These are phyloP conservation scores for Psilopsiagon aurifrons DNA, from an alignment of 2,113 vertebrate genomes.

Conservation along the genomic window DNA sequence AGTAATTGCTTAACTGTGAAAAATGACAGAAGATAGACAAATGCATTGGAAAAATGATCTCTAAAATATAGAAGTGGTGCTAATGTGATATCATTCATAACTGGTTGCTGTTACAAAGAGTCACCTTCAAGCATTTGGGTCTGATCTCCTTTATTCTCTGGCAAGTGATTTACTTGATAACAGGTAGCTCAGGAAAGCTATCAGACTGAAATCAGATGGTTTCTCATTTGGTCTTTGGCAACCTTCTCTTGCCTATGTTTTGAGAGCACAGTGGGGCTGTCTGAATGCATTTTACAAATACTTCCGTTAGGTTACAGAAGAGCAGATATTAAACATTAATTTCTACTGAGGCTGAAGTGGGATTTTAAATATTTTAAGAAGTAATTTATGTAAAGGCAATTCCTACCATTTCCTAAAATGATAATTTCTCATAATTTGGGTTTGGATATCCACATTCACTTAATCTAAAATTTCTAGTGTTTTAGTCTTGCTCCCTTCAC, in stretches of 20 bases:
- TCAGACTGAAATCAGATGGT: background rate
- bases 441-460: slow-evolving; percentile 26
- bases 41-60: slow-evolving; percentile 15
- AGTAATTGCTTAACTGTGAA: slow-evolving; percentile 37
- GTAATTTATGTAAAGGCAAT: slow-evolving; percentile 50
- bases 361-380: slow-evolving; percentile 55
- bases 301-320: slow-evolving; percentile 21
- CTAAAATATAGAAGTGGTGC: slow-evolving; percentile 32
- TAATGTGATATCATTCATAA: slow-evolving; percentile 48
- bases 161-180: background rate
- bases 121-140: background rate
- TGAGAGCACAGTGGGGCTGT: background rate
- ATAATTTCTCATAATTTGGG: slow-evolving; percentile 23
- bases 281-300: background rate
- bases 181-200: background rate
- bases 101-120: slow-evolving; percentile 1
- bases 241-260: background rate
- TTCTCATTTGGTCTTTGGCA: background rate
- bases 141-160: background rate
- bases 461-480: slow-evolving; percentile 5
- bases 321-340: slow-evolving; percentile 60
- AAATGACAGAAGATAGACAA: slow-evolving; percentile 27
- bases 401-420: slow-evolving; percentile 16
- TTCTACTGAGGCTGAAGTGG: slow-evolving; percentile 36
- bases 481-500: background rate